phyloP scores from a whole-genome alignment of 2,113 vertebrate genomes.

The Elaphurus davidianus region DNA sequence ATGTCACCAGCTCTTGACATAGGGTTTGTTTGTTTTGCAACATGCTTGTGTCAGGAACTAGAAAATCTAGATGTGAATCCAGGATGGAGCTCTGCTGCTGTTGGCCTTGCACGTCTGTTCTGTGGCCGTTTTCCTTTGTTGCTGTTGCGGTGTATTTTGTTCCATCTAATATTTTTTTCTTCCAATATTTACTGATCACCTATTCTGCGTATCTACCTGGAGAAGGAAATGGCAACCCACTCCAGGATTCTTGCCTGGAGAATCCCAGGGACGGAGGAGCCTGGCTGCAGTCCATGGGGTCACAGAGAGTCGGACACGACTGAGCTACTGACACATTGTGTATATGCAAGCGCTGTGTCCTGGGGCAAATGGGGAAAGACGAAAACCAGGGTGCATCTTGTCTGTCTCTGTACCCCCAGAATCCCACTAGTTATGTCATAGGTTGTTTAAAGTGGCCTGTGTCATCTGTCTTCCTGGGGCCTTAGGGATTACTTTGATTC shows the following conservation, averaged over 20 bases:
- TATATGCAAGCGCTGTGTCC: not conserved
- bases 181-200: not conserved
- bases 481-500: not conserved
- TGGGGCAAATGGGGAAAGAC: not conserved
- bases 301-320: not conserved
- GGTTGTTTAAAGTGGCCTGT: not conserved
- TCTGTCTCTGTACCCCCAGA: not conserved
- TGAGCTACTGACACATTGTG: fast-evolving
- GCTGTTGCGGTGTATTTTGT: not conserved
- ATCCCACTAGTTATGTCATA: not conserved
- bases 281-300: not conserved
- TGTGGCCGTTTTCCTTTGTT: not conserved
- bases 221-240: not conserved
- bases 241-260: not conserved
- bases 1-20: too few relatives aligned
- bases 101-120: fast-evolving
- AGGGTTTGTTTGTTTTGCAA: not conserved
- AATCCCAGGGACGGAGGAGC: not conserved
- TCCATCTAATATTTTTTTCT: not conserved
- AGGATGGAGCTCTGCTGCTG: not conserved
- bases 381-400: not conserved
- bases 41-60: fast-evolving
- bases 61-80: not conserved
- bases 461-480: not conserved
- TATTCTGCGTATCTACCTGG: not conserved